Evolutionary conservation across 2,888 invertebrate genomes (phyloP).

Genomic region (Theretra japonica): DNA sequence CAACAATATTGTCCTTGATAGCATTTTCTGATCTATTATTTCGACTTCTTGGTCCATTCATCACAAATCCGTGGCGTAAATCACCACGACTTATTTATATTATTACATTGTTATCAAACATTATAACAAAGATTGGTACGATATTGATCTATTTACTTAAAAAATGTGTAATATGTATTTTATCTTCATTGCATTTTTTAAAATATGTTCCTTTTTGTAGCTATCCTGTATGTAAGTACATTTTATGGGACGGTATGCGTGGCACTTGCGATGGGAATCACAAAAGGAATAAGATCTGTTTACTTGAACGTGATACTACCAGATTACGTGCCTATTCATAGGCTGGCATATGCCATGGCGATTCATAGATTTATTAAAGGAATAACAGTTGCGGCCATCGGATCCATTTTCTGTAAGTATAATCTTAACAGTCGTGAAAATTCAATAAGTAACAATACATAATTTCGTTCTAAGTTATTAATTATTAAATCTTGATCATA

Average conservation of each 20-base stretch:
- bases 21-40: conserved; percentile 85
- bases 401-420: conserved; percentile 86
- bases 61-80: conserved; percentile 86
- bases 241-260: conserved; percentile 77
- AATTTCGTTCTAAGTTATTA: neutral
- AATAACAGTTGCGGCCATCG: conserved; percentile 83
- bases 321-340: conserved; percentile 87
- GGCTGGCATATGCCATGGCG: conserved; percentile 87
- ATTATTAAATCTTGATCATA: too few relatives aligned
- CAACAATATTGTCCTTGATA: conserved; percentile 86
- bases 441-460: conserved; percentile 2
- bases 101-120: conserved; percentile 84
- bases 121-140: conserved; percentile 87
- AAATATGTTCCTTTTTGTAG: conserved; percentile 56
- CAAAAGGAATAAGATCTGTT: conserved; percentile 88
- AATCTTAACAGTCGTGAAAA: neutral
- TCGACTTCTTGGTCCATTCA: conserved; percentile 86
- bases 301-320: conserved; percentile 89
- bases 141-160: conserved; percentile 41
- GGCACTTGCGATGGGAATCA: conserved; percentile 85
- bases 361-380: conserved; percentile 89
- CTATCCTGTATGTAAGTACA: conserved; percentile 74
- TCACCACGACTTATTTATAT: conserved; percentile 87
- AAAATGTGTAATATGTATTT: neutral
- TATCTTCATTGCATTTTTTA: neutral